phyloP scores from a whole-genome alignment of 2,888 invertebrate species.

The Machimus atricapillus region DNA sequence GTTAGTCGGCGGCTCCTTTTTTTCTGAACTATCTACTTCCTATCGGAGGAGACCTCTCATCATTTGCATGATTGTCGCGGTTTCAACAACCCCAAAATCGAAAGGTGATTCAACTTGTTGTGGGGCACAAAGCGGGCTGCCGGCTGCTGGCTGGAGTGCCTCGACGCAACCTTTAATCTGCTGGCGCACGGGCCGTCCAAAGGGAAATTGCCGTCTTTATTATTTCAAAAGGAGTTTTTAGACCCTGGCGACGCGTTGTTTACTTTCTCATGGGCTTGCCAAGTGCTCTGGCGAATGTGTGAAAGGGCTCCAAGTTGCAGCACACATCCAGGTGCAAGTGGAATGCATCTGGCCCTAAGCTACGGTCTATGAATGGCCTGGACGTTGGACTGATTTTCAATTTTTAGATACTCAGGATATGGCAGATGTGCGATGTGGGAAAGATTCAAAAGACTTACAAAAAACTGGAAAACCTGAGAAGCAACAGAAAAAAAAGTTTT shows the following conservation, averaged over 20 bases:
- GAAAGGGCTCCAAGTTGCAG: neutral
- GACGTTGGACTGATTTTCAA: neutral
- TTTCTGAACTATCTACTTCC: neutral
- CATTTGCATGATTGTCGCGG: neutral
- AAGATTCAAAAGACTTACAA: neutral
- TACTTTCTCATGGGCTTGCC: neutral
- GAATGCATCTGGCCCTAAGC: neutral
- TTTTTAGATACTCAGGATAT: neutral
- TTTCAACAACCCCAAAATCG: neutral
- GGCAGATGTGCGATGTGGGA: neutral
- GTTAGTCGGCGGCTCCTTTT: neutral
- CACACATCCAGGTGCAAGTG: neutral
- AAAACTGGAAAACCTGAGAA: too few species aligned
- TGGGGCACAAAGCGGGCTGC: neutral
- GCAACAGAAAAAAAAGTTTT: too few species aligned
- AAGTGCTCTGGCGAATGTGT: neutral
- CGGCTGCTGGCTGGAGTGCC: neutral
- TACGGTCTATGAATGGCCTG: neutral
- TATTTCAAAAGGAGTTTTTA: neutral
- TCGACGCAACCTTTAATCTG: neutral
- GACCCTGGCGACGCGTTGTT: neutral
- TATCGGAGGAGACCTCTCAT: neutral
- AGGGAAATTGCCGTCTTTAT: neutral
- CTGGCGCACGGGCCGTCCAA: neutral
- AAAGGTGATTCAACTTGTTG: neutral